phyloP scores from a whole-genome alignment of 2,888 invertebrate species.

The Andrena hattorfiana region DNA sequence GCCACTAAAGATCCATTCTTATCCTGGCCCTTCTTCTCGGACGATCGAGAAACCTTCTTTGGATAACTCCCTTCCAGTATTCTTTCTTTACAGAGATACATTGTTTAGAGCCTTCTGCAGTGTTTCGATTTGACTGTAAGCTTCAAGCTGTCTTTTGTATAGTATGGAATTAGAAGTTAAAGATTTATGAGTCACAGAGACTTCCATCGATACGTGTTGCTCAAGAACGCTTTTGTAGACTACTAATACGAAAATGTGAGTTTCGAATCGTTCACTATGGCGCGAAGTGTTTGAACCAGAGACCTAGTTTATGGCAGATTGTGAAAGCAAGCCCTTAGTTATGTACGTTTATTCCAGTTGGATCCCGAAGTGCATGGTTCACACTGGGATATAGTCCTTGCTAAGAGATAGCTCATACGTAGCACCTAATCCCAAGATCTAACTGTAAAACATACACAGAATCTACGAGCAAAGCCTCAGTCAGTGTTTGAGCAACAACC shows the following conservation, averaged over 20 bases:
- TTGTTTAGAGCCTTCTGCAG: neutral
- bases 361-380: neutral
- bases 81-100: neutral
- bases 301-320: neutral
- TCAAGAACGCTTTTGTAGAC: too few relatives aligned
- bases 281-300: neutral
- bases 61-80: conserved; percentile 8
- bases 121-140: neutral
- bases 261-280: neutral
- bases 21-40: conserved; percentile 50
- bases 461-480: neutral
- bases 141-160: too few relatives aligned
- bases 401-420: neutral
- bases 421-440: neutral
- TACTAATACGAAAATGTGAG: too few relatives aligned
- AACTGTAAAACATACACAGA: conserved; percentile 8
- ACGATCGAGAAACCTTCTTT: conserved; percentile 45
- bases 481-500: neutral
- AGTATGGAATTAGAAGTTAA: too few relatives aligned
- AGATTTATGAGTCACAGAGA: too few relatives aligned
- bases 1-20: conserved; percentile 52
- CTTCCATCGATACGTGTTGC: too few relatives aligned
- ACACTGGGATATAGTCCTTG: neutral
- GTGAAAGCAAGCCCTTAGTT: neutral
- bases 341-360: neutral